These are phyloP conservation scores for Macrobrachium nipponense DNA, from an alignment of 1,140 invertebrate species.

Conservation along the genomic window DNA sequence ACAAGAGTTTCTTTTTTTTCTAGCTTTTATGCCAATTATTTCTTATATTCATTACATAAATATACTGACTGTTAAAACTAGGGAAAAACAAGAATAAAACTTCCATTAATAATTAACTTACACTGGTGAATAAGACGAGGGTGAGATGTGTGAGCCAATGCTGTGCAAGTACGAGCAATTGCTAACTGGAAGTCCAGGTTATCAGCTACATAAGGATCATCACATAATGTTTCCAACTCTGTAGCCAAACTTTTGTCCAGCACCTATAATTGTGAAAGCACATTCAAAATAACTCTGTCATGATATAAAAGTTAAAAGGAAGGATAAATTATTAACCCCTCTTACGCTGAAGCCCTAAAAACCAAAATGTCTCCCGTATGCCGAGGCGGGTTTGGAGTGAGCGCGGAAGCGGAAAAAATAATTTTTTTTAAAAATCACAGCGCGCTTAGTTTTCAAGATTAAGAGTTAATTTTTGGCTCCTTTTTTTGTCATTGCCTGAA, in stretches of 20 bases:
- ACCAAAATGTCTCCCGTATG: no score
- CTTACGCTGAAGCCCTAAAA: no score
- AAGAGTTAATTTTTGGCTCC: no score
- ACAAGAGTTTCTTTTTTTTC: no score
- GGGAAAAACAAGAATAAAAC: neutral
- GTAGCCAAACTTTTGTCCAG: constrained; percentile 79
- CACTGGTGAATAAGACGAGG: constrained; percentile 71
- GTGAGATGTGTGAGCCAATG: constrained; percentile 69
- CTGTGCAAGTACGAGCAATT: constrained; percentile 69
- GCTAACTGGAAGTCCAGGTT: constrained; percentile 69
- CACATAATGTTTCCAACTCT: constrained; percentile 78
- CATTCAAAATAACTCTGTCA: neutral
- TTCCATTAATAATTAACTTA: constrained; percentile 65
- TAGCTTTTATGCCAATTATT: no score
- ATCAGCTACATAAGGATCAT: constrained; percentile 71
- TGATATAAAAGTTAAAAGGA: neutral
- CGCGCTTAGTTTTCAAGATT: no score
- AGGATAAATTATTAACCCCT: neutral
- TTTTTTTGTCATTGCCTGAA: no score
- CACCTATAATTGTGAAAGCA: constrained; percentile 69
- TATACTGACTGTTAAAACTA: neutral
- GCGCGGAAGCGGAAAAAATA: no score
- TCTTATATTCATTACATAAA: neutral
- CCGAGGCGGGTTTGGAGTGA: no score
- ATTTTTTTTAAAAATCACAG: no score